Evolutionary conservation across 2,113 vertebrate species (phyloP), one percentile per base, ranked within the genome.

Genomic region (Glaucidium brasilianum): DNA sequence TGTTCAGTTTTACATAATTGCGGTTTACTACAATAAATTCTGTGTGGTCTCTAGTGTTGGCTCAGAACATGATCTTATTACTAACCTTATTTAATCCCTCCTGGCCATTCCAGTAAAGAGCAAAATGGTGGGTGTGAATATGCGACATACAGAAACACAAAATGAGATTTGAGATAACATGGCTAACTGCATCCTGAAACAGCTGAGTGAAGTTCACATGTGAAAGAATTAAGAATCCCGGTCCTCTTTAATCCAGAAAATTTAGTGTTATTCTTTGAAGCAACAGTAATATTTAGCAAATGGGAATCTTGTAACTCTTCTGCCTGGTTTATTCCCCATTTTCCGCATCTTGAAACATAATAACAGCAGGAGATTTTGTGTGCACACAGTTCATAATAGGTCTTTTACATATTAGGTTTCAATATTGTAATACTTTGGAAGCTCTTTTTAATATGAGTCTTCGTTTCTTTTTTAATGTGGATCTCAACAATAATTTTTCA

Each of bases 1-100:
- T 0, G 4, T 7, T 41, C 62, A 26, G 35, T 27, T 72, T 50
- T 56, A 21, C 1, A 0, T 16, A 17, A n/a, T 1, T 56, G 39
- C 1, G 12, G 18, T 10, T 81, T 25, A 6, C 6, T 14, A 1
- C 0, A 5, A 55, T 47, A 47, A 93, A 74, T 37, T 53, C 56
- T 37, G 9, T 2, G 18, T 3, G 3, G 13, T 34, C 17, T n/a
- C 22, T 41, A 20, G 41, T 1, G 5, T 10, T 69, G 39, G 21
- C 34, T n/a, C 35, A 60, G 76, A 79, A 59, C 67, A 50, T 0
- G 22, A 62, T 50, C 6, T 32, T 19, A 6, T 27, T 55, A 2
- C 8, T 27, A 7, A 49, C 45, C 62, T 30, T 2, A 8, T 30
- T 1, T 64, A 39, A 52, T 41, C 49, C 43, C 53, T 79, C 39